Evolutionary conservation across 2,797 vertebrate species (phyloP), one percentile per base, ranked within the genome.

Genomic region (Gymnopithys bicolor): DNA sequence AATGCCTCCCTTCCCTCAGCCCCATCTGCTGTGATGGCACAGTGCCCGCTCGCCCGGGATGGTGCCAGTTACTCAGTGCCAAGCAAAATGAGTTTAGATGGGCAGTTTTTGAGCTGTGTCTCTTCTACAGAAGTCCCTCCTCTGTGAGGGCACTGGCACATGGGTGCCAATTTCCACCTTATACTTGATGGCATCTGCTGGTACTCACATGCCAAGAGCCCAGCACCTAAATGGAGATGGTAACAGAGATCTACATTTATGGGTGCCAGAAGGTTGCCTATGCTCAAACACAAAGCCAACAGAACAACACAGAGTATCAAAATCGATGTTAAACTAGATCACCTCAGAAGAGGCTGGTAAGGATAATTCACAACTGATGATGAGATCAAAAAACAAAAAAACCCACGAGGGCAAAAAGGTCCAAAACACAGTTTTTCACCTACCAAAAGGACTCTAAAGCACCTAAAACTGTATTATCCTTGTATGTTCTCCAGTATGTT

Each of bases 41-140:
- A 0, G 23, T 4, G 91, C 97, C 97, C 0, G 6, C 79, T 60
- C 1, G 5, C 63, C 67, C 14, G 0, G 5, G 52, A 58, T 0
- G 2, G 32, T 52, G 87, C 90, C 95, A 87, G 35, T 30, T 32
- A 27, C 75, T 45, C 11, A 0, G 39, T 49, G 92, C 93, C 96
- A 94, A 96, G 80, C 51, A 96, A 89, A 97, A 92, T 48, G 55
- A 70, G 89, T 79, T 89, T 73, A 48, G 78, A 88, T 80, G 83
- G 90, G 69, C 83, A 88, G 68, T 81, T 79, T 74, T 52, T 1
- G 46, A 96, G 82, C 63, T 80, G 70, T 24, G 84, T 59, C 80
- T 87, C 85, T 80, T 56, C 87, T 59, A 6, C 1, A 69, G 52
- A 8, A 71, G 76, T 17, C 87, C 87, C 46, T 95, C 68, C 94